Base-by-base conservation (phyloP, 92 coral and sea anemone species). In the Epizoanthus scotinus region DNA sequence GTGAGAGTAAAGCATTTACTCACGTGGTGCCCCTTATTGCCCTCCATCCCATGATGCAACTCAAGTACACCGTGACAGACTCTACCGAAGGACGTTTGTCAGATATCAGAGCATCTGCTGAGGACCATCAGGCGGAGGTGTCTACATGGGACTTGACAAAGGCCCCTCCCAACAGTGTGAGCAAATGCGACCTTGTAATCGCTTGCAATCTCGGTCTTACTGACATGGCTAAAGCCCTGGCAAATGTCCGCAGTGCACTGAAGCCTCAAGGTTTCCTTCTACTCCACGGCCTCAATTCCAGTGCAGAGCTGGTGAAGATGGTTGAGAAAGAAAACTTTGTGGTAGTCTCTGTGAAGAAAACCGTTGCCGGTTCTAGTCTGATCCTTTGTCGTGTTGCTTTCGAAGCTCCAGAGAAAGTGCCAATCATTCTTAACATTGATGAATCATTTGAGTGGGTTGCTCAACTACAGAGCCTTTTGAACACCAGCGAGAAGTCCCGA, bases 1-100 rank as follows among this genome's bases (percentile, higher is more conserved):
- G 77, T 22, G 93, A 89, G 81, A 89, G 86, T 22, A 91, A 86
- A 58, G 89, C 83, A 2, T 91, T 89, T 28, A 56, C 85, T 22
- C 87, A 68, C 57, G 91, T 87, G 29, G 90, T 84, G 8, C 87
- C 91, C 15, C 66, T 91, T 52, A 34, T 91, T 22, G 65, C 82
- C 38, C 91, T 89, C 5, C 86, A 89, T 70, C 96, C 96, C 40
- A 53, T 86, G 91, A 82, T 91, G 78, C 87, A 91, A 6, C 87
- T 89, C 19, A 78, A 82, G 60, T 91, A 91, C 78, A 86, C 88
- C 40, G 96, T 91, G 5, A 89, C 96, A 3, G 96, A 91, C 69
- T 78, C 82, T 61, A 91, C 79, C 18, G 90, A 89, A 25, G 87
- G 77, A 6, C 78, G 79, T 13, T 15, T 91, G 69, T 67, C 86